phyloP scores from a whole-genome alignment of 2,797 vertebrate genomes.

The Paedocypris micromegethes region DNA sequence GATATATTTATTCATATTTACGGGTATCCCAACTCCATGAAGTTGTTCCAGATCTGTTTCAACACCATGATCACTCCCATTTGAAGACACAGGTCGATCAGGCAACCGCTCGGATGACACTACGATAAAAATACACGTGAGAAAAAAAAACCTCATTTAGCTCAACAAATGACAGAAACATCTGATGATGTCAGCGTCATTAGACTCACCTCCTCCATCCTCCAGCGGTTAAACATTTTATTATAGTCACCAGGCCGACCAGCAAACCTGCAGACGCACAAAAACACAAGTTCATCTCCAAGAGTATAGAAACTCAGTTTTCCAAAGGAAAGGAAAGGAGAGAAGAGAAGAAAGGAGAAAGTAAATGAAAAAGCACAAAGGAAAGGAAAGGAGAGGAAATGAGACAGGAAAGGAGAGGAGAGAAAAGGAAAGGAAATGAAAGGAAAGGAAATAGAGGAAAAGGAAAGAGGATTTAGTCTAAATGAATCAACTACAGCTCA shows the following conservation, averaged over 20 bases:
- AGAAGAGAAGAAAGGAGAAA: too few species aligned
- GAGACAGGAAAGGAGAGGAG: too few species aligned
- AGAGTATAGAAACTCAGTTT: conserved; percentile 3
- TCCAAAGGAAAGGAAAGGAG: too few species aligned
- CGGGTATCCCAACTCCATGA: conserved; percentile 97
- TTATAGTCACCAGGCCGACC: conserved; percentile 97
- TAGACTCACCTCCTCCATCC: conserved; percentile 91
- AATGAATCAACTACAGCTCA: too few species aligned
- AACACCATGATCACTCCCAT: conserved; percentile 99
- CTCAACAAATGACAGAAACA: background rate
- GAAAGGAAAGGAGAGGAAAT: too few species aligned
- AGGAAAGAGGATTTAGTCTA: too few species aligned
- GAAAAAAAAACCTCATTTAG: background rate
- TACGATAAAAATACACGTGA: conserved; percentile 52
- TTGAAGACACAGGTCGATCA: conserved; percentile 97
- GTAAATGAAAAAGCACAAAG: too few species aligned
- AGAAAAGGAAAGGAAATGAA: too few species aligned
- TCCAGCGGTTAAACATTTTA: conserved; percentile 97
- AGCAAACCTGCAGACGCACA: conserved; percentile 76
- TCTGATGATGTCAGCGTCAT: conserved; percentile 10
- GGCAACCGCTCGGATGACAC: conserved; percentile 97
- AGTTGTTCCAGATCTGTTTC: conserved; percentile 99
- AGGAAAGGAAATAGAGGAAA: too few species aligned
- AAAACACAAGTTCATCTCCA: conserved; percentile 11
- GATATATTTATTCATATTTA: conserved; percentile 51